Base-by-base conservation (phyloP, 2,113 vertebrate genomes). In the Podilymbus podiceps region DNA sequence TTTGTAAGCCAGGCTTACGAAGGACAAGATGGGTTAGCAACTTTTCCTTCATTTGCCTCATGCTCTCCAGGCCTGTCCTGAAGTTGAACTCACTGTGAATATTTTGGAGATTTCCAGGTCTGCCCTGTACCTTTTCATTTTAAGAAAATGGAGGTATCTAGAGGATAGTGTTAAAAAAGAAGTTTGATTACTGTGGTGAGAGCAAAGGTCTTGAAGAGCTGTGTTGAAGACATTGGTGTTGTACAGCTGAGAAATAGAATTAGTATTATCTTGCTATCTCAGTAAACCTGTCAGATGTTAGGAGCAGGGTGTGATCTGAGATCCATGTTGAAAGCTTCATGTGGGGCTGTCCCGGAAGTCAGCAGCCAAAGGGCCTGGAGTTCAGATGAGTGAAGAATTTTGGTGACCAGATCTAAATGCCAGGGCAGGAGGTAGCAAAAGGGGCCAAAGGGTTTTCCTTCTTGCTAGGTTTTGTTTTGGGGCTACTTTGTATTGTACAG, bases 381-480 rank as follows among this genome's bases (percentile, higher is more conserved):
- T 92, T 86, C 59, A 46, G 12, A 25, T 78, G 56, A 85, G 40
- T 72, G 50, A 56, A 85, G 30, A 23, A 25, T 85, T 95, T 96
- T 31, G 24, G 38, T 92, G 63, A 93, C 72, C 58, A 55, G 90
- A 46, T 49, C 33, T 1, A 21, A 73, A 72, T 81, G 49, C 87
- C 87, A 66, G 69, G 91, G 78, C 19, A 42, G n/a, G 56, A 84
- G 78, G 59, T 30, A 80, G 49, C 75, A 74, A 66, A 87, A 95
- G 66, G 47, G 67, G 30, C 84, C 69, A 79, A 92, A 88, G 66
- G 25, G 21, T 62, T 88, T 95, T 96, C 47, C 88, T 86, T 66
- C 83, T 35, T 73, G 49, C 31, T 88, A 90, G 82, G 73, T 85
- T 92, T 95, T 94, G 77, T 82, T 91, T 95, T 72, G 94, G 77